A percentile compares a stretch with the other conserved stretches of the same genome.
phyloP scores from a whole-genome alignment of 2,797 vertebrate species.

The Diplodus puntazzo region DNA sequence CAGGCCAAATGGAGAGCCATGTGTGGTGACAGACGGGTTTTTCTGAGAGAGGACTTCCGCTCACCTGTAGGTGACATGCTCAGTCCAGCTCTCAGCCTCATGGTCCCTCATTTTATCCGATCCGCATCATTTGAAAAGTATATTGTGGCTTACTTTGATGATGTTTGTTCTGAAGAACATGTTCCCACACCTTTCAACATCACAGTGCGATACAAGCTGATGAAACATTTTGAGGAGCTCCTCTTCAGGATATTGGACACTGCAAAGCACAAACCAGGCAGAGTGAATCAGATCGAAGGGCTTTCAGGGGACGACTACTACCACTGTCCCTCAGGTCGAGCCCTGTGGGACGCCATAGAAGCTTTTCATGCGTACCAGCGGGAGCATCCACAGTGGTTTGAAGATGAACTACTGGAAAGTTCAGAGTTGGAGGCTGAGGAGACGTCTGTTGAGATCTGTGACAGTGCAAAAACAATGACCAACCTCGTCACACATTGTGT shows the following conservation, averaged over 20 bases:
- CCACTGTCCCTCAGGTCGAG: constrained; percentile 85
- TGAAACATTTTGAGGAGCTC: constrained; percentile 93
- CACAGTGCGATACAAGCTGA: constrained; percentile 89
- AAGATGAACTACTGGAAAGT: constrained; percentile 79
- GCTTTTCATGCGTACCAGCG: constrained; percentile 88
- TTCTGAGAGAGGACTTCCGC: constrained; percentile 87
- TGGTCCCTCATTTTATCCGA: constrained; percentile 90
- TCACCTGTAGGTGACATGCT: constrained; percentile 90
- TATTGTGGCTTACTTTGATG: constrained; percentile 92
- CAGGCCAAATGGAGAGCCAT: constrained; percentile 94
- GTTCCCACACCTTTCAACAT: constrained; percentile 91
- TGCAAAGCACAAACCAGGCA: constrained; percentile 91
- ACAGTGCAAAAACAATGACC: background rate
- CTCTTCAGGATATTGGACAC: constrained; percentile 92
- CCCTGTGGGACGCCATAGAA: constrained; percentile 86
- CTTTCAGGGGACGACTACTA: constrained; percentile 86
- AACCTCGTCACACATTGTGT: constrained; percentile 22
- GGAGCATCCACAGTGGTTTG: constrained; percentile 90
- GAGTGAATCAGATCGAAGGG: constrained; percentile 85
- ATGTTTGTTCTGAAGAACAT: constrained; percentile 86
- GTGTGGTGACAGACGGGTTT: constrained; percentile 83
- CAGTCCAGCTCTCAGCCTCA: constrained; percentile 90
- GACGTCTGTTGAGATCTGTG: constrained; percentile 3
- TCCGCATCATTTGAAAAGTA: constrained; percentile 91
- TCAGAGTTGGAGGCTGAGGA: constrained; percentile 69